A percentile compares a stretch with the other conserved stretches of the same genome.
Evolutionary conservation across 2,888 invertebrate species (phyloP).

Genomic region (Spilosoma lubricipeda): DNA sequence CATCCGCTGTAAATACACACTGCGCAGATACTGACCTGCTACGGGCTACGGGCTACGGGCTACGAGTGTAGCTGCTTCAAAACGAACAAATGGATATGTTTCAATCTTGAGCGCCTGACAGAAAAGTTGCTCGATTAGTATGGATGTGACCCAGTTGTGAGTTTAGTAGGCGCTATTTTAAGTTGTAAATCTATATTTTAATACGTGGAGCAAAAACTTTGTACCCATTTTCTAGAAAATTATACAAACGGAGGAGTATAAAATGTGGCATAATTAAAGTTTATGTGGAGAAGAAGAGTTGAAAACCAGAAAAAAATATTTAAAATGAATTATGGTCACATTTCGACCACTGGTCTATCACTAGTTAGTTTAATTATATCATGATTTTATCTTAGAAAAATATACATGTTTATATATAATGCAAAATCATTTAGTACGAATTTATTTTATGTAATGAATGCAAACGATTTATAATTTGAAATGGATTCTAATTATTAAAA

Average conservation of each 20-base stretch:
- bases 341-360: too few species aligned
- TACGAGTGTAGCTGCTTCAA: conserved; percentile 49
- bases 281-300: too few species aligned
- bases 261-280: too few species aligned
- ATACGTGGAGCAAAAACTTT: too few species aligned
- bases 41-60: conserved; percentile 7
- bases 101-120: conserved; percentile 42
- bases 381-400: neutral
- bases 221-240: too few species aligned
- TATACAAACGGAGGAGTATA: too few species aligned
- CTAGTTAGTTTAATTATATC: too few species aligned
- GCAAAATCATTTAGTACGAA: neutral
- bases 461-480: neutral
- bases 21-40: conserved; percentile 32
- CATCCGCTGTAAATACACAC: conserved; percentile 54
- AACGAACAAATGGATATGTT: conserved; percentile 58
- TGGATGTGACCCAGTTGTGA: neutral
- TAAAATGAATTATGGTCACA: too few species aligned
- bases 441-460: neutral
- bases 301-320: too few species aligned
- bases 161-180: neutral
- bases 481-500: too few species aligned
- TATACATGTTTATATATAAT: neutral
- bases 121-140: conserved; percentile 7
- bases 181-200: neutral